Conservation (phyloP, 30 jellyfish, hydroid and myxozoan genomes). For the Catostylus mosaicus region DNA sequence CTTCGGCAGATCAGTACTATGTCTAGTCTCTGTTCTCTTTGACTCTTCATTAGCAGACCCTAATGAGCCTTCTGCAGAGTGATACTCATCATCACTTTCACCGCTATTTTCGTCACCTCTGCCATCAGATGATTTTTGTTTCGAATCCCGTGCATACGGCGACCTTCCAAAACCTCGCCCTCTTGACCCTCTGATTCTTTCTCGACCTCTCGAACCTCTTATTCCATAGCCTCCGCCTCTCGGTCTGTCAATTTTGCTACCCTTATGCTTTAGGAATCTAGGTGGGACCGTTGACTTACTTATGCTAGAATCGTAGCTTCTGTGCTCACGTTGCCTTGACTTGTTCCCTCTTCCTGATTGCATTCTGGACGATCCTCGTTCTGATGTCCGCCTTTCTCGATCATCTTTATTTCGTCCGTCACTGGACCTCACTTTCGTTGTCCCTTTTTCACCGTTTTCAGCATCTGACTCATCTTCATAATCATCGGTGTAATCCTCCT, state of each 20-base stretch:
- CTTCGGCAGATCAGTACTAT: slow-evolving; percentile 11
- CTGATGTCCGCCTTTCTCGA: not conserved
- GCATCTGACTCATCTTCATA: slow-evolving; percentile 13
- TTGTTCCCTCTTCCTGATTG: slow-evolving; percentile 37
- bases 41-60: slow-evolving; percentile 55
- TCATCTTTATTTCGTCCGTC: slow-evolving; percentile 4
- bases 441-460: slow-evolving; percentile 2
- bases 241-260: not conserved
- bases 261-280: slow-evolving; percentile 35
- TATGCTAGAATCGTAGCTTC: slow-evolving; percentile 26
- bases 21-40: slow-evolving; percentile 28
- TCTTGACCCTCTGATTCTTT: slow-evolving; percentile 41
- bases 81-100: slow-evolving; percentile 54
- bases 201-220: slow-evolving; percentile 60
- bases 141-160: slow-evolving; percentile 21
- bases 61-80: slow-evolving; percentile 63
- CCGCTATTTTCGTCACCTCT: slow-evolving; percentile 49
- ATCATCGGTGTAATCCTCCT: slow-evolving; percentile 18
- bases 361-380: slow-evolving; percentile 33
- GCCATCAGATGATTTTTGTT: slow-evolving; percentile 36
- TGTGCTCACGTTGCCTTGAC: slow-evolving; percentile 36
- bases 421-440: not conserved
- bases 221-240: slow-evolving; percentile 52
- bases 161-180: slow-evolving; percentile 60
- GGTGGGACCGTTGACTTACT: slow-evolving; percentile 53